These are phyloP conservation scores for Dinocampus coccinellae DNA, from an alignment of 2,888 invertebrate species.

Conservation along the genomic window DNA sequence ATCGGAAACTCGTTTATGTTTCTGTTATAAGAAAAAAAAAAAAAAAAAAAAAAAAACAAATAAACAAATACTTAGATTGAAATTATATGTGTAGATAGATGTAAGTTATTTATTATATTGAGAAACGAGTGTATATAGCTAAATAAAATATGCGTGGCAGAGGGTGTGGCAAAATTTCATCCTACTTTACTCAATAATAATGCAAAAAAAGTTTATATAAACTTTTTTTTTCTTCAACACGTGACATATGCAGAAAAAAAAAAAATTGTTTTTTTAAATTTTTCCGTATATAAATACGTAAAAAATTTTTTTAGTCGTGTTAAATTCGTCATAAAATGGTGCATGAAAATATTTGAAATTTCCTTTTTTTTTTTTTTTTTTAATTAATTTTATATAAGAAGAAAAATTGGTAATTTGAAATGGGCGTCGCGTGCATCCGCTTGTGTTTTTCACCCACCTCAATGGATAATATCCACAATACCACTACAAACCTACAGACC, in stretches of 20 bases:
- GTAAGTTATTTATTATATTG: not conserved
- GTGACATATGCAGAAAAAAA: too few relatives aligned
- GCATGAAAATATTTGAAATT: not conserved
- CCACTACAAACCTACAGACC: conserved; percentile 18
- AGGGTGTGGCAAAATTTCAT: conserved; percentile 30
- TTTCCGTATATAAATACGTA: too few relatives aligned
- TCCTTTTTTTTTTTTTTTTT: too few relatives aligned
- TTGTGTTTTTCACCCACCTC: not conserved
- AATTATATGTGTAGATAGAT: too few relatives aligned
- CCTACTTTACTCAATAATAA: conserved; percentile 2
- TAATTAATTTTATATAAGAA: not conserved
- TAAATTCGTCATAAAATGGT: too few relatives aligned
- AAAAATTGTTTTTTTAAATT: too few relatives aligned
- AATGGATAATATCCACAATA: not conserved
- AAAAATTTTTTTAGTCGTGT: too few relatives aligned
- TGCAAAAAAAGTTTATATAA: not conserved
- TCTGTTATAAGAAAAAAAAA: too few relatives aligned
- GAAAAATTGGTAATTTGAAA: not conserved
- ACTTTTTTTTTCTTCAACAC: too few relatives aligned
- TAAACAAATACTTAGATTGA: not conserved
- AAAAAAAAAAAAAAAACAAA: too few relatives aligned
- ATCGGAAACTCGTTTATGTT: too few relatives aligned
- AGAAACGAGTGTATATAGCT: conserved; percentile 13
- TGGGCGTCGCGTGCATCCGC: conserved; percentile 16
- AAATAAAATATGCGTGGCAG: not conserved